Base-by-base conservation (phyloP, 2,113 vertebrate genomes). In the Elanus axillaris region DNA sequence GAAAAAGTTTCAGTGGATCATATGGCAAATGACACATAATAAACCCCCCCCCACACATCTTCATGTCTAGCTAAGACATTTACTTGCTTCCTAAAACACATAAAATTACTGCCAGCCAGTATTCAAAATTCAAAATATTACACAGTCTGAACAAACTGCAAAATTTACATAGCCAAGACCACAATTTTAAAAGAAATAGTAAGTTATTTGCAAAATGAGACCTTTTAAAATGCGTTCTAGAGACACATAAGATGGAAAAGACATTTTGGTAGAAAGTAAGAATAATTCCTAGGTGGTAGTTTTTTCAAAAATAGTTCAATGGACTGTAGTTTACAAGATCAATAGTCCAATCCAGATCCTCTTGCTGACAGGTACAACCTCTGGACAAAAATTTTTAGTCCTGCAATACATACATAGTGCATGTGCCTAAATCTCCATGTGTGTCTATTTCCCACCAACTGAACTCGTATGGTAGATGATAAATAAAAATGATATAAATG, bases 11-110 rank as follows among this genome's bases (percentile, higher is more conserved):
- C 67, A 11, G 11, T 68, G 21, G 27, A 16, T 22, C 25, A 53
- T 50, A 56, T 43, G n/a, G n/a, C 21, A 92, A 63, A 78, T 59
- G 2, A 63, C 7, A 3, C n/a, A n/a, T n/a, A 67, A 83, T 67
- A 50, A 64, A 3, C 0, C 0, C 6, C 20, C n/a, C n/a, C n/a
- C n/a, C n/a, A n/a, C n/a, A 27, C 10, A 74, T 55, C 10, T 77
- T 85, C 23, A 43, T n/a, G 20, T 29, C 56, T 82, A 34, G 31
- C n/a, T 68, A 40, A 56, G 69, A 45, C 17, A 73, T 52, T 71
- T 80, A 10, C 34, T 56, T 90, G 9, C 34, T 92, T 95, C 48
- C 59, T 66, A 86, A 81, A 90, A 67, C 4, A 8, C 16, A 63
- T 15, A n/a, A 79, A 78, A 59, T 7, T 59, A 22, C 31, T 59